Evolutionary conservation across 2,888 invertebrate genomes (phyloP).

Genomic region (Blastobasis adustella): DNA sequence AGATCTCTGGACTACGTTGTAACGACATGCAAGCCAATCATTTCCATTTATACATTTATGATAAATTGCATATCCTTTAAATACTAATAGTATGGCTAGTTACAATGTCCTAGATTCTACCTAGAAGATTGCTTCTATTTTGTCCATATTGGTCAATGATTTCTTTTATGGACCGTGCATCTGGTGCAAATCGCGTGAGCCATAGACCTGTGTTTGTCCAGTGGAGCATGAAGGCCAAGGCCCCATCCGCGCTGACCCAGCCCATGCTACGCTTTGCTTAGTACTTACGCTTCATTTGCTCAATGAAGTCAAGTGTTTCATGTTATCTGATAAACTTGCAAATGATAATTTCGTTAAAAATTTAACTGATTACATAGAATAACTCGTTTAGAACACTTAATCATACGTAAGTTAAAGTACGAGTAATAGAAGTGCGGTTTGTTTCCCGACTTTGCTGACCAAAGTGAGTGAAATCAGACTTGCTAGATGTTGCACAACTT

Average conservation of each 20-base stretch:
- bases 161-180: slow-evolving; percentile 47
- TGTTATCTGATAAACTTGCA: neutral
- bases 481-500: slow-evolving; percentile 24
- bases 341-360: too few relatives aligned
- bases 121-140: too few relatives aligned
- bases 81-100: too few relatives aligned
- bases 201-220: slow-evolving; percentile 51
- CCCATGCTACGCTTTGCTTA: slow-evolving; percentile 6
- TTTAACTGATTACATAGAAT: too few relatives aligned
- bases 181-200: slow-evolving; percentile 48
- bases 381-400: too few relatives aligned
- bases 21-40: too few relatives aligned
- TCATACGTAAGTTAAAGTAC: too few relatives aligned
- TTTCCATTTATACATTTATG: too few relatives aligned
- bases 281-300: slow-evolving; percentile 15
- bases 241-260: slow-evolving; percentile 44
- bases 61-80: too few relatives aligned
- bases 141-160: slow-evolving; percentile 22
- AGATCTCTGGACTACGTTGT: too few relatives aligned
- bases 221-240: slow-evolving; percentile 67
- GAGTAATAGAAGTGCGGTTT: neutral
- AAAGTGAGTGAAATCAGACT: slow-evolving; percentile 52
- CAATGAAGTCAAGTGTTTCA: slow-evolving; percentile 13
- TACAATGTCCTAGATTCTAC: too few relatives aligned
- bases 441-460: slow-evolving; percentile 49